Evolutionary conservation across 2,113 vertebrate genomes (phyloP).

Genomic region (Uria aalge): DNA sequence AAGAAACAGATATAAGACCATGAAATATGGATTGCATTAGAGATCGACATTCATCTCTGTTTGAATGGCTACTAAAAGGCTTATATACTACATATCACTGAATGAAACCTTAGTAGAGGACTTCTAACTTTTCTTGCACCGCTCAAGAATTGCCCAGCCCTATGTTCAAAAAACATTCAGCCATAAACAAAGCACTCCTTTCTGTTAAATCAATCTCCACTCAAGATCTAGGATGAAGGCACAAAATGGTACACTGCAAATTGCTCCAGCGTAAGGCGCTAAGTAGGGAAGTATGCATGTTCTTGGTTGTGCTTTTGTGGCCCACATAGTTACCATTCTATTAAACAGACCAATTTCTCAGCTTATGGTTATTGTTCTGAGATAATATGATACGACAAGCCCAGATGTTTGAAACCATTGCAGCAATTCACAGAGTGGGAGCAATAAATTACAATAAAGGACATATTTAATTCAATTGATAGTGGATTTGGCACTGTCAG

Average conservation of each 20-base stretch:
- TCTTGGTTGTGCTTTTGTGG: neutral
- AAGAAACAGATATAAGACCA: neutral
- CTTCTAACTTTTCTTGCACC: neutral
- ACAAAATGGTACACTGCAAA: neutral
- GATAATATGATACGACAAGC: constrained; percentile 9
- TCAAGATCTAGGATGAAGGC: neutral
- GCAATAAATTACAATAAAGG: constrained; percentile 18
- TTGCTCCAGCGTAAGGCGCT: neutral
- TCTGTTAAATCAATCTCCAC: neutral
- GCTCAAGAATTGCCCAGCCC: neutral
- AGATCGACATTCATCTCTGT: neutral
- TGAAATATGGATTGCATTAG: neutral
- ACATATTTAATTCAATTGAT: constrained; percentile 26
- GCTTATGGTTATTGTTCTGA: constrained; percentile 1
- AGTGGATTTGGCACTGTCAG: constrained; percentile 2
- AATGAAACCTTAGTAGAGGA: neutral
- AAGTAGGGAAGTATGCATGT: neutral
- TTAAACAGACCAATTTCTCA: neutral
- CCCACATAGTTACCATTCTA: neutral
- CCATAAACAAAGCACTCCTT: neutral
- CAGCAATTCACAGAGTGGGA: neutral
- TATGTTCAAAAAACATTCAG: neutral
- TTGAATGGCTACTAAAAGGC: neutral
- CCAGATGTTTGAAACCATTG: constrained; percentile 41
- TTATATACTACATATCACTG: neutral